Evolutionary conservation across 2,888 invertebrate genomes (phyloP), one percentile per base, ranked within the genome.

Genomic region (Dyspetes luteomarginatus): DNA sequence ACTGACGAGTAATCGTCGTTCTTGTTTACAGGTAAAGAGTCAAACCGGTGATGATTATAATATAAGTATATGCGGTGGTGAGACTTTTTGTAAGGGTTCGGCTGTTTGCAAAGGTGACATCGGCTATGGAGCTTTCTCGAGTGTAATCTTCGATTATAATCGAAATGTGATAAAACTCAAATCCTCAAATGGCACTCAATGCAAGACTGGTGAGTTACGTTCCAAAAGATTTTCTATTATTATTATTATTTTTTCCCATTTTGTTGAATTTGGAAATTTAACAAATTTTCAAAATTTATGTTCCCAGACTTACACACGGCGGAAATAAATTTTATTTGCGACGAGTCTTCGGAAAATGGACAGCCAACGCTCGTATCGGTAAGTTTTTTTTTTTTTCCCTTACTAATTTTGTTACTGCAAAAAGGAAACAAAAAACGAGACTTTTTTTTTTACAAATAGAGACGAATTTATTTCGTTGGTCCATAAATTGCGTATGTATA

Each of bases 121-220:
- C 17, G 79, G 84, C 19, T 90, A 89, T 68, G 91, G 91, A 68
- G 86, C 86, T 2, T 28, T 84, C 17, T 80, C 81, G 2, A 83
- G 80, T 28, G 89, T 90, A 7, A 79, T 86, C 56, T 86, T 86
- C 28, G 86, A 89, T 82, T 89, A 90, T 60, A 83, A 83, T 5
- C 81, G 74, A 48, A 81, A 89, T 65, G 55, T 84, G 17, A 85
- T 90, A 68, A 86, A 83, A 69, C 82, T 91, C 2, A 73, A 85
- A 48, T 90, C 86, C 64, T 78, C 82, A 2, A 86, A 87, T 68
- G 88, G 88, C 55, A 84, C 83, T 28, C 84, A 84, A 65, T 91
- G 90, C 74, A 69, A 62, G 17, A 78, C 87, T 65, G 86, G 88
- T 87, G 81, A 88, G 86, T 83, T 36, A 36, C 12, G 60, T 4